Percentiles rank a stretch among this genome's conserved stretches.
Conservation (phyloP, 2,113 vertebrate species). For the Xiphias gladius region DNA sequence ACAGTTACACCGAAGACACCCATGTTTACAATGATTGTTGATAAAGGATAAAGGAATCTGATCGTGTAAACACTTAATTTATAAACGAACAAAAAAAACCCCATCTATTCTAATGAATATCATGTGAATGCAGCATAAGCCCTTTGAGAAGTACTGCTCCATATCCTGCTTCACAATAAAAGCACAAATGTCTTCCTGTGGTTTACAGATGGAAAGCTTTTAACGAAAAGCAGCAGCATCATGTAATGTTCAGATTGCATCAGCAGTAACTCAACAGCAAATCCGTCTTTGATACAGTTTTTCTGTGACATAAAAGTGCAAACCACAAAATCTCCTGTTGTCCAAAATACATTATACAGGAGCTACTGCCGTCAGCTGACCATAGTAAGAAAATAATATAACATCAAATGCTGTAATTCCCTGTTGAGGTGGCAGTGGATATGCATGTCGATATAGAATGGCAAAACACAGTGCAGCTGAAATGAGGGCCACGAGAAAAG, state of each 20-base stretch:
- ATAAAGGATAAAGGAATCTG: neutral
- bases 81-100: too few species aligned
- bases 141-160: neutral
- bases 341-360: neutral
- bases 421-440: too few species aligned
- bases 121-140: neutral
- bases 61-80: too few species aligned
- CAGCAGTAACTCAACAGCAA: slow-evolving; percentile 17
- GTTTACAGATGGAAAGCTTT: slow-evolving; percentile 39
- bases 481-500: neutral
- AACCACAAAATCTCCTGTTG: neutral
- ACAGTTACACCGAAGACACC: neutral
- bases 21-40: neutral
- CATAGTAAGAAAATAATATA: neutral
- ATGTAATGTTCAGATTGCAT: slow-evolving; percentile 8
- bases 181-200: slow-evolving; percentile 46
- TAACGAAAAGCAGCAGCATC: slow-evolving; percentile 1
- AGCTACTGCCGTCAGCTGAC: neutral
- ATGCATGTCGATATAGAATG: too few species aligned
- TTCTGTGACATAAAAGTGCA: neutral
- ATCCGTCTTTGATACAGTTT: neutral
- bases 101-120: neutral
- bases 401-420: too few species aligned
- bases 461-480: too few species aligned
- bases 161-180: slow-evolving; percentile 48